Conservation (phyloP, 1,140 invertebrate genomes). For the Drosophila virilis region DNA sequence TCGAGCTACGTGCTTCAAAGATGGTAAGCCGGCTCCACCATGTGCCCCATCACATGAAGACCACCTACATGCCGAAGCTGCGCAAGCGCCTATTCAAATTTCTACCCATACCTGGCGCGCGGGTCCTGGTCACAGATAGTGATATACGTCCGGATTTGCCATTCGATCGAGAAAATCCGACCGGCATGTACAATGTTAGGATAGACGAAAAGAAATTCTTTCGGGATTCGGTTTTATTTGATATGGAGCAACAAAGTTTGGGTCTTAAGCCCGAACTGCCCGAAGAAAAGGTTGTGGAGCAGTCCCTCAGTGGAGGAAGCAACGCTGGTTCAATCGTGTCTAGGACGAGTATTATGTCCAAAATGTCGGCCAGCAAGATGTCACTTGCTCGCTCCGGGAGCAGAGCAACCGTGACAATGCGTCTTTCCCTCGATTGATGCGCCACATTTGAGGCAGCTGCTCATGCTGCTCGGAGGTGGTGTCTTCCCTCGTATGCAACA, state of each 20-base stretch:
- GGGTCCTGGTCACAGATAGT: conserved; percentile 67
- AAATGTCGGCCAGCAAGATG: background rate
- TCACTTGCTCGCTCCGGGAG: background rate
- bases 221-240: conserved; percentile 49
- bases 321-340: background rate
- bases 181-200: conserved; percentile 50
- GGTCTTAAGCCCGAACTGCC: background rate
- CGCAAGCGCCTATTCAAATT: conserved; percentile 76
- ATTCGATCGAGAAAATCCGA: conserved; percentile 60
- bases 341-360: background rate
- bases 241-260: conserved; percentile 19
- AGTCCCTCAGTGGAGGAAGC: background rate
- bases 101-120: conserved; percentile 65
- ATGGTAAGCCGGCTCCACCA: conserved; percentile 43
- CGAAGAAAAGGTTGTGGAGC: background rate
- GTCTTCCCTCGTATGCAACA: background rate
- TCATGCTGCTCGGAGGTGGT: too few relatives aligned
- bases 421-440: background rate
- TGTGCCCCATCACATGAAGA: conserved; percentile 58
- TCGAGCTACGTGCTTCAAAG: conserved; percentile 26
- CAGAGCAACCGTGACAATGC: background rate
- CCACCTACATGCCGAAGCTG: conserved; percentile 62
- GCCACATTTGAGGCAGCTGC: too few relatives aligned
- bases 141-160: conserved; percentile 61
- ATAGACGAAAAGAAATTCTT: conserved; percentile 56